These are phyloP conservation scores for Noctua janthe DNA, from an alignment of 2,888 invertebrate species.

Conservation along the genomic window DNA sequence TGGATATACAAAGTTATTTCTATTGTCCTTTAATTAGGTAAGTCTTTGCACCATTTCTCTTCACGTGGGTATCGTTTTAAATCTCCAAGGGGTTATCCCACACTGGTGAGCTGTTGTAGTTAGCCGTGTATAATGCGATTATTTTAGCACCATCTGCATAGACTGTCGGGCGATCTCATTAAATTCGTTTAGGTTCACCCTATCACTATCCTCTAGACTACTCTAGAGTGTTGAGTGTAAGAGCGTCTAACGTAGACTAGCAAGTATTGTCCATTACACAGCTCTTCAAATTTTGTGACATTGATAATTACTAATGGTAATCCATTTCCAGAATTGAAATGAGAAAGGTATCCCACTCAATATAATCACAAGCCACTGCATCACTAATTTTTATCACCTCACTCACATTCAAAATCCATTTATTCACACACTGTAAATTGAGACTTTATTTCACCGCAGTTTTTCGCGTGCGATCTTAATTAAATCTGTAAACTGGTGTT, in stretches of 20 bases:
- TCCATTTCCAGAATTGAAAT: slow-evolving; percentile 21
- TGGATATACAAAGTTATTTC: slow-evolving; percentile 4
- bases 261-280: background rate
- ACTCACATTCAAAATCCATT: slow-evolving; percentile 47
- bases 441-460: slow-evolving; percentile 49
- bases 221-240: background rate
- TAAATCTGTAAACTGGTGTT: slow-evolving; percentile 78
- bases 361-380: background rate
- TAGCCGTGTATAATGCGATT: slow-evolving; percentile 29
- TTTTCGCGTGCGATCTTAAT: slow-evolving; percentile 76
- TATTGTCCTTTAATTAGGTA: slow-evolving; percentile 40
- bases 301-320: background rate
- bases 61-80: slow-evolving; percentile 31
- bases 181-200: slow-evolving; percentile 10
- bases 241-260: background rate
- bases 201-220: background rate
- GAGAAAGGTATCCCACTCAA: slow-evolving; percentile 1
- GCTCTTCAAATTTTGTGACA: background rate
- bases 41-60: slow-evolving; percentile 23
- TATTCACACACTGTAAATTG: slow-evolving; percentile 49
- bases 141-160: slow-evolving; percentile 44
- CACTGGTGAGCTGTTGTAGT: slow-evolving; percentile 19
- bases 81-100: slow-evolving; percentile 37
- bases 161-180: slow-evolving; percentile 5
- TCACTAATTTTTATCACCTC: slow-evolving; percentile 42